Conservation (phyloP, 1,140 invertebrate species). For the Drusus annulatus region DNA sequence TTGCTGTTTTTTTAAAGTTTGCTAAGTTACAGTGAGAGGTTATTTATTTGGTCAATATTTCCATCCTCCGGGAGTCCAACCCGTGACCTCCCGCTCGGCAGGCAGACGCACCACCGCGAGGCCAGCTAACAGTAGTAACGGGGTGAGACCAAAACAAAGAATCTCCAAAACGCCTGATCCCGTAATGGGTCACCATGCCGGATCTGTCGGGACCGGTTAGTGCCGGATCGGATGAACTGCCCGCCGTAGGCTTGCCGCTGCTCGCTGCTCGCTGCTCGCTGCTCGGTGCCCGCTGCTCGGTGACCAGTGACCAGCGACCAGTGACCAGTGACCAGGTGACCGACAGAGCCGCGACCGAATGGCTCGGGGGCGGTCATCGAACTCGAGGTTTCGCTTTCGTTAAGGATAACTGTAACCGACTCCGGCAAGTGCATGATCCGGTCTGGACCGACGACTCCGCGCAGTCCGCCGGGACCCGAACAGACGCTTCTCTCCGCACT, state of each 20-base stretch:
- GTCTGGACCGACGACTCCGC: neutral
- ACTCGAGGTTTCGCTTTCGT: slow-evolving; percentile 57
- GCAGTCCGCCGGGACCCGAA: neutral
- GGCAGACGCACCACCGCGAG: no score
- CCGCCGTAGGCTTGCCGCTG: no score
- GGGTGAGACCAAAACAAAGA: neutral
- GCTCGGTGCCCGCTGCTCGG: neutral
- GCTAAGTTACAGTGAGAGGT: neutral
- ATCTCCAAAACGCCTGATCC: slow-evolving; percentile 19
- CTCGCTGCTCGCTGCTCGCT: no score
- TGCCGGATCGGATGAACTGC: slow-evolving; percentile 31
- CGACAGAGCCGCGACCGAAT: slow-evolving; percentile 43
- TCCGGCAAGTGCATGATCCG: neutral
- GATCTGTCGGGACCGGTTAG: slow-evolving; percentile 29
- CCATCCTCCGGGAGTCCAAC: no score
- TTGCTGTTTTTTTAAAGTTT: no score
- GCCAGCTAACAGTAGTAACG: no score
- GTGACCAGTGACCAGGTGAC: slow-evolving; percentile 52
- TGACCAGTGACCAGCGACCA: slow-evolving; percentile 37
- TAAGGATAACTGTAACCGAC: slow-evolving; percentile 55
- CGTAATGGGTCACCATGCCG: slow-evolving; percentile 27
- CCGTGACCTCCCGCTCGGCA: no score
- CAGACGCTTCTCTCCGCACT: neutral
- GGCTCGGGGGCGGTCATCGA: slow-evolving; percentile 33
- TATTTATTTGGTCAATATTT: neutral